These are phyloP conservation scores for Morone chrysops DNA, from an alignment of 2,113 vertebrate species.

Conservation along the genomic window DNA sequence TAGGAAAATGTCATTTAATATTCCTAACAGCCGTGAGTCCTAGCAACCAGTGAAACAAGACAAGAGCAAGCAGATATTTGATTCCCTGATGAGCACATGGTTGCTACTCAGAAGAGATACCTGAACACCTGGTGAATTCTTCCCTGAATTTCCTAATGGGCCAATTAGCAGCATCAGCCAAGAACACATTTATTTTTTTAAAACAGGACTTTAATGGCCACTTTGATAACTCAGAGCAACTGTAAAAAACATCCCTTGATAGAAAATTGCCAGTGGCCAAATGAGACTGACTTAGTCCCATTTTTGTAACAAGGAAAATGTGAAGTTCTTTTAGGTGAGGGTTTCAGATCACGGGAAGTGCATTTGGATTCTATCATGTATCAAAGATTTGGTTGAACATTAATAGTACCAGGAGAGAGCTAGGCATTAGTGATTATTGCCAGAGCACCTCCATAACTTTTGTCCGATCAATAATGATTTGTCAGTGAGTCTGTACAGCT, in stretches of 20 bases:
- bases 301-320: neutral
- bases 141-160: slow-evolving; percentile 17
- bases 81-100: slow-evolving; percentile 22
- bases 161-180: slow-evolving; percentile 25
- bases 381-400: slow-evolving; percentile 30
- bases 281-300: neutral
- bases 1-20: slow-evolving; percentile 17
- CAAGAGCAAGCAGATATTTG: slow-evolving; percentile 36
- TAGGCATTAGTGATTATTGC: slow-evolving; percentile 3
- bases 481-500: slow-evolving; percentile 13
- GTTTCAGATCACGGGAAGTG: slow-evolving; percentile 13
- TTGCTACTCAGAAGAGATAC: slow-evolving; percentile 24
- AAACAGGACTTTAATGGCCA: slow-evolving; percentile 14
- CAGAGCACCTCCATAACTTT: slow-evolving; percentile 8
- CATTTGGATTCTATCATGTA: slow-evolving; percentile 17
- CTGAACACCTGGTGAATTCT: slow-evolving; percentile 32
- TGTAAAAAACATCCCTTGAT: slow-evolving; percentile 11
- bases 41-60: slow-evolving; percentile 32
- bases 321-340: neutral
- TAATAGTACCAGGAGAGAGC: neutral
- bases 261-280: slow-evolving; percentile 16
- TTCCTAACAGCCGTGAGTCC: slow-evolving; percentile 22
- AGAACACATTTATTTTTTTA: neutral
- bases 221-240: neutral
- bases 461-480: slow-evolving; percentile 26